A percentile compares a stretch with the other conserved stretches of the same genome.
phyloP scores from a whole-genome alignment of 2,797 vertebrate species.

The Momotus momota region DNA sequence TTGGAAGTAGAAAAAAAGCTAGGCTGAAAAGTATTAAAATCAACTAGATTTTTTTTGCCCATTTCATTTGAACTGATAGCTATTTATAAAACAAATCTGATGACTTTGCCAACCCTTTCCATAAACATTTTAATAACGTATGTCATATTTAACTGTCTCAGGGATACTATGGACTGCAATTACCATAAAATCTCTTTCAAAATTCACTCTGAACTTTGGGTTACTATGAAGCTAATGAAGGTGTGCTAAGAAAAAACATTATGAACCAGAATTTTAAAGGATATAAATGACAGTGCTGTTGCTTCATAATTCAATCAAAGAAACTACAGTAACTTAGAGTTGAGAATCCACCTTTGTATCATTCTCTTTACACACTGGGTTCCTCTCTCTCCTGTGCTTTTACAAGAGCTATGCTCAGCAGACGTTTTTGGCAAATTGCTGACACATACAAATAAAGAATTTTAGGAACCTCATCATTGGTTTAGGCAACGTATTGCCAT shows the following conservation, averaged over 20 bases:
- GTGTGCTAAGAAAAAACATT: not conserved
- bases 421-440: not conserved
- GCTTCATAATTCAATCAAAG: not conserved
- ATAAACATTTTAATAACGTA: slow-evolving; percentile 62
- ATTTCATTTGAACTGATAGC: slow-evolving; percentile 64
- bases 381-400: not conserved
- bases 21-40: slow-evolving; percentile 72
- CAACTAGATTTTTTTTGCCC: slow-evolving; percentile 57
- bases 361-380: not conserved
- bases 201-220: not conserved
- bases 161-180: not conserved
- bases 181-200: not conserved
- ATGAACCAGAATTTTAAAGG: not conserved
- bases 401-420: not conserved
- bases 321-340: not conserved
- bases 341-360: not conserved
- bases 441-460: not conserved
- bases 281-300: not conserved
- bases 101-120: slow-evolving; percentile 61
- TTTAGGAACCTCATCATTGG: not conserved
- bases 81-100: slow-evolving; percentile 76
- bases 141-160: slow-evolving; percentile 49
- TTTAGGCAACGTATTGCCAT: not conserved
- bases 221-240: not conserved
- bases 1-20: slow-evolving; percentile 56